Evolutionary conservation across 2,888 invertebrate genomes (phyloP).

Genomic region (Lampropteryx suffumata): DNA sequence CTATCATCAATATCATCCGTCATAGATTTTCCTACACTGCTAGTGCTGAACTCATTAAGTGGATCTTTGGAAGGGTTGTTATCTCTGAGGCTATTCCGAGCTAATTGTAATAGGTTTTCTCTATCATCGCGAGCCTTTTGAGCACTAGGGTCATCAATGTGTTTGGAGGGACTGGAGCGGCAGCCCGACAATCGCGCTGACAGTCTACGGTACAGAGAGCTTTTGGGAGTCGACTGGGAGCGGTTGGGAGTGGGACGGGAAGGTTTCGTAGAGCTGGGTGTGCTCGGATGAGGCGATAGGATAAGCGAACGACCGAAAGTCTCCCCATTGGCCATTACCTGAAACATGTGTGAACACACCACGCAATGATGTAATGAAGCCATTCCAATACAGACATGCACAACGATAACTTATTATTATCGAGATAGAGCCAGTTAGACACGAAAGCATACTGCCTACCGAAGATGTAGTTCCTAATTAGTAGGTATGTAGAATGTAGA

Average conservation of each 20-base stretch:
- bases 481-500: constrained; percentile 11
- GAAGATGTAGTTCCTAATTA: constrained; percentile 30
- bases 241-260: constrained; percentile 66
- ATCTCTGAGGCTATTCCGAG: constrained; percentile 60
- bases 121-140: constrained; percentile 50
- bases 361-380: constrained; percentile 83
- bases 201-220: constrained; percentile 73
- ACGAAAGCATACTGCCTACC: constrained; percentile 58
- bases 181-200: constrained; percentile 75
- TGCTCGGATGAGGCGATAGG: constrained; percentile 76
- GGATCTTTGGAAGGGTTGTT: constrained; percentile 54
- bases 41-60: constrained; percentile 60
- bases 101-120: constrained; percentile 60
- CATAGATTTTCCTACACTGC: constrained; percentile 62
- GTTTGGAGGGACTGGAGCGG: constrained; percentile 54
- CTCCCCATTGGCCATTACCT: constrained; percentile 87
- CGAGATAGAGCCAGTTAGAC: constrained; percentile 64
- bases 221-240: constrained; percentile 75
- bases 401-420: constrained; percentile 60
- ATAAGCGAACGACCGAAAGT: constrained; percentile 85
- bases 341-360: constrained; percentile 85
- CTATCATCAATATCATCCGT: constrained; percentile 53
- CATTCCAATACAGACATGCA: constrained; percentile 82
- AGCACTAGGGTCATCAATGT: constrained; percentile 38
- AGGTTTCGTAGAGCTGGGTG: constrained; percentile 63